Conservation (phyloP, 1,140 invertebrate species). For the Listronotus oregonensis region DNA sequence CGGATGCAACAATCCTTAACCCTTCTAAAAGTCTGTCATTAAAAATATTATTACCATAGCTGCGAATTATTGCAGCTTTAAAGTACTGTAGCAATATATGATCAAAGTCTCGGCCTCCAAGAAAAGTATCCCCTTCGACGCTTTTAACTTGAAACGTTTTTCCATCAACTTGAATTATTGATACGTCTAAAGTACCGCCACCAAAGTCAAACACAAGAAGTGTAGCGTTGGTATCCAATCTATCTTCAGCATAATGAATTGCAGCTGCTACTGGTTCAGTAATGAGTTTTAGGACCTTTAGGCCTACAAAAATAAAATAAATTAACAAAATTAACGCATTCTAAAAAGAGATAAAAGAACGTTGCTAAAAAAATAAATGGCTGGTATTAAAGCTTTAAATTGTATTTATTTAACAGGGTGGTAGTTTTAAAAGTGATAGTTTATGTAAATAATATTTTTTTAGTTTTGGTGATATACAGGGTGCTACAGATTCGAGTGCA, state of each 20-base stretch:
- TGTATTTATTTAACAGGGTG: too few species aligned
- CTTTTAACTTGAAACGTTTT: constrained; percentile 70
- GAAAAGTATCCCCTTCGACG: constrained; percentile 69
- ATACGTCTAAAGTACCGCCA: constrained; percentile 81
- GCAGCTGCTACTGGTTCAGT: constrained; percentile 74
- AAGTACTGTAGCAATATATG: constrained; percentile 56
- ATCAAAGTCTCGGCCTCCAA: constrained; percentile 76
- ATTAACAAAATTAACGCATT: too few species aligned
- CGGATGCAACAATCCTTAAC: background rate
- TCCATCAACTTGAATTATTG: constrained; percentile 75
- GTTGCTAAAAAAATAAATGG: too few species aligned
- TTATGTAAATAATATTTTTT: too few species aligned
- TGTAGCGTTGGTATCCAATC: constrained; percentile 43
- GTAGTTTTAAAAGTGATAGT: too few species aligned
- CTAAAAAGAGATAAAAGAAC: too few species aligned
- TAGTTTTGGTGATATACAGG: too few species aligned
- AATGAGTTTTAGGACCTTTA: constrained; percentile 65
- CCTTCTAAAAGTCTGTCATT: constrained; percentile 17
- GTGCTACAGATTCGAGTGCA: too few species aligned
- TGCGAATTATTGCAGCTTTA: background rate
- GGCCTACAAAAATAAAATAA: constrained; percentile 52
- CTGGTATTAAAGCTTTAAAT: too few species aligned
- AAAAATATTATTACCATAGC: background rate
- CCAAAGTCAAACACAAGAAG: constrained; percentile 68
- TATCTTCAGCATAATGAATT: constrained; percentile 61